Conservation (phyloP, 1,140 invertebrate species). For the Bombus superbus region DNA sequence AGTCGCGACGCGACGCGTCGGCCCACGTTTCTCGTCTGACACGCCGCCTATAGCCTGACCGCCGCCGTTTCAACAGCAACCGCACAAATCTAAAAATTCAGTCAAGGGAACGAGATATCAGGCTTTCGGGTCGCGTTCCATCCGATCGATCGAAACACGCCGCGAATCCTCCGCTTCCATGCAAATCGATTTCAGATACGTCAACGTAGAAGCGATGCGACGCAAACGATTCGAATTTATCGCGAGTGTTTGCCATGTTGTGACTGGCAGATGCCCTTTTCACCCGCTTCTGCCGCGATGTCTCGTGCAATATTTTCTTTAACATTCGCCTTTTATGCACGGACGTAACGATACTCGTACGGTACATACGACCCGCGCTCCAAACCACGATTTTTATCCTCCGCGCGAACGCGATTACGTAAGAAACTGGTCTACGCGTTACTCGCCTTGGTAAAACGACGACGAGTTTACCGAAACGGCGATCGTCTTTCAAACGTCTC, state of each 20-base stretch:
- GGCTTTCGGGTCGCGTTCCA: no score
- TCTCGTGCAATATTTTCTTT: not conserved
- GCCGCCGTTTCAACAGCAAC: no score
- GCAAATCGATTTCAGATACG: not conserved
- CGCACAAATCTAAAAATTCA: not conserved
- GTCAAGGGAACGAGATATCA: not conserved
- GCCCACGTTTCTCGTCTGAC: not conserved
- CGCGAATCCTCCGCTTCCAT: no score
- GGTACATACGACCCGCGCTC: no score
- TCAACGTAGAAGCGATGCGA: not conserved
- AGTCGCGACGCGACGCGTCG: no score
- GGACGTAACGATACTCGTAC: not conserved
- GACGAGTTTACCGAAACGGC: not conserved
- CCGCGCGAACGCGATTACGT: not conserved
- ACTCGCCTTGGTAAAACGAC: not conserved
- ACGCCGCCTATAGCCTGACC: no score
- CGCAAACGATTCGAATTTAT: not conserved
- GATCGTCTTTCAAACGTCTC: no score
- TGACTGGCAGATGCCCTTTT: constrained; percentile 62
- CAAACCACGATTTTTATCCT: not conserved
- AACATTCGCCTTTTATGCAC: not conserved
- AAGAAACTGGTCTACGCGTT: not conserved
- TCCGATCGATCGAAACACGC: no score
- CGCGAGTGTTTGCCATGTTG: constrained; percentile 42
- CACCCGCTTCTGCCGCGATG: constrained; percentile 25